Base-by-base conservation (phyloP, 2,113 vertebrate genomes). In the Neogobius melanostomus region DNA sequence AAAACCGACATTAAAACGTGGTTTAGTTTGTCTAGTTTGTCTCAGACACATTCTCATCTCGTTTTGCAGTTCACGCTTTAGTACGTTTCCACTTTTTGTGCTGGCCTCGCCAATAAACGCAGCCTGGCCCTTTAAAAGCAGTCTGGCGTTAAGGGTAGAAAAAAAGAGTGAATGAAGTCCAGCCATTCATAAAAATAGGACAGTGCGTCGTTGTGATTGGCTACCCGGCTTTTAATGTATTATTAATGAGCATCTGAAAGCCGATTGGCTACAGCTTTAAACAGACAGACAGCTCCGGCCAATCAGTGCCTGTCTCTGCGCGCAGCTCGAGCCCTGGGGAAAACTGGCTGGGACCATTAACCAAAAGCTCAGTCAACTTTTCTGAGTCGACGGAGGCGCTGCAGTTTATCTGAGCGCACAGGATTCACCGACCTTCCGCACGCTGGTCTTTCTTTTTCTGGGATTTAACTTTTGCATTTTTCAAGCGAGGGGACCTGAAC, bases 131-230 rank as follows among this genome's bases (percentile, higher is more conserved):
- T 94, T 93, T 92, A 93, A 92, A 72, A 75, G 77, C 77, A 8
- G 60, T 65, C 72, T 71, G 75, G 77, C 68, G 49, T n/a, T 64
- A 73, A 81, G 1, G 76, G 51, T 8, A 64, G 68, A 70, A 78
- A 82, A 79, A 87, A 80, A 78, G 70, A 15, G 69, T 93, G 92
- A 94, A 94, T 94, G 91, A 93, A 94, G 90, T 89, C 87, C 84
- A 93, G 81, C 91, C 93, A 94, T 94, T 94, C 91, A 93, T 92
- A 93, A 94, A 93, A 91, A 91, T 84, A 92, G 87, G 79, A 72
- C 83, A 10, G 43, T 53, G 68, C 14, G 12, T 64, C 64, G 60
- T 77, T 65, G 57, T 54, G 88, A 93, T 93, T 93, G 92, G 93
- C 52, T 62, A 6, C 51, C 8, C 3, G 2, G 11, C 2, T 7